Evolutionary conservation across 2,797 vertebrate species (phyloP), one percentile per base, ranked within the genome.

Genomic region (Nyctalus aviator): DNA sequence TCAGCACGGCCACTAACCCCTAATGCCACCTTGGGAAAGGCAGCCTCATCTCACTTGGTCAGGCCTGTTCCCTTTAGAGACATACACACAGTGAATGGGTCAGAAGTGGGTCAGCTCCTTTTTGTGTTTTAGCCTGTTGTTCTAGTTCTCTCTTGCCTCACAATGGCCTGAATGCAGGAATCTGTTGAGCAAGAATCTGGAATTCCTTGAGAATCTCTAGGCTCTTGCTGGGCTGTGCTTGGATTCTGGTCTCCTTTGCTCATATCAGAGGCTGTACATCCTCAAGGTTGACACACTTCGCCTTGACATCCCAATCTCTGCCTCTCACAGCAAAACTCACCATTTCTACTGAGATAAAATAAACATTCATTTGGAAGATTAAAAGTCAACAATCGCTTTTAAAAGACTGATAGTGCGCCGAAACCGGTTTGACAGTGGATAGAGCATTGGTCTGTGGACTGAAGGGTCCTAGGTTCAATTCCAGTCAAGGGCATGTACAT

Each of bases 141-240:
- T 95, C 96, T 72, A 76, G 41, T 95, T 96, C 91, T 96, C 12
- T 96, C 84, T 96, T 91, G 89, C 94, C 95, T 96, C 95, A 96
- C 82, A 97, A 96, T 96, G 94, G 81, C 90, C 73, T 90, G 41
- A 59, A 73, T 73, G 82, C 83, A 94, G 68, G 25, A 73, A 25
- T 30, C 53, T 37, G 55, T 2, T 82, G 71, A 64, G 12, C 88
- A 94, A 90, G 85, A 95, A 59, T 83, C 69, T 96, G 84, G 91
- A 92, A 94, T 91, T 90, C 77, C 53, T 92, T 71, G 86, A 94
- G 86, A 93, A 79, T 88, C 85, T 93, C 62, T 57, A 90, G 50
- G 48, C 46, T 88, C 23, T n/a, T 32, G 15, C 8, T 53, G 44
- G 20, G 41, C 64, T 35, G 17, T 0, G 0, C 30, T 86, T 71